Evolutionary conservation across 2,797 vertebrate species (phyloP).

Genomic region (Syngnathus acus): DNA sequence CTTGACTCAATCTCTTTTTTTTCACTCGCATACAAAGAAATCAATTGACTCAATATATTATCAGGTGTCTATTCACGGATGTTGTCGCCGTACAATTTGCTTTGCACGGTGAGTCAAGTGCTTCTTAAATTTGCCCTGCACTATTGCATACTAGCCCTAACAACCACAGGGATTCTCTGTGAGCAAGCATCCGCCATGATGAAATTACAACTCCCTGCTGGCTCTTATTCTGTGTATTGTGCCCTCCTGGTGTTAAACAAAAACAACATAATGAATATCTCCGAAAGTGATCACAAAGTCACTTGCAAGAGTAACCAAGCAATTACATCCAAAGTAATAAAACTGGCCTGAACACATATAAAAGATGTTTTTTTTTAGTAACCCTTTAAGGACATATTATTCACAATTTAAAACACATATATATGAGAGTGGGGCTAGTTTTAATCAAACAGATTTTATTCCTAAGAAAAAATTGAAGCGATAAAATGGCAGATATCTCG

Average conservation of each 20-base stretch:
- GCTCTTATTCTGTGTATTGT: slow-evolving; percentile 1
- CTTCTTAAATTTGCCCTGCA: neutral
- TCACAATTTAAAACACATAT: neutral
- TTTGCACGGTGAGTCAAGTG: neutral
- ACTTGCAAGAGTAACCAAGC: neutral
- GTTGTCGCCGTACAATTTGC: neutral
- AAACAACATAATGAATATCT: slow-evolving; percentile 9
- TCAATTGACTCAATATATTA: neutral
- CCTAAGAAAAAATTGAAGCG: neutral
- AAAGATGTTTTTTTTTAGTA: neutral
- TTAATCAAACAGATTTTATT: neutral
- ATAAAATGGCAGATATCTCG: neutral
- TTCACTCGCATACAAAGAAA: neutral
- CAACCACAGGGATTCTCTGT: neutral
- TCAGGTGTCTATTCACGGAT: neutral
- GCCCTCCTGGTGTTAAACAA: neutral
- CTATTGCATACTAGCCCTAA: neutral
- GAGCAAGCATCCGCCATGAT: neutral
- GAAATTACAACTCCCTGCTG: slow-evolving; percentile 1
- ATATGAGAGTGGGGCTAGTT: neutral
- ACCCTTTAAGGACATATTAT: neutral
- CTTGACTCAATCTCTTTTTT: neutral
- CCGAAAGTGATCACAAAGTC: slow-evolving; percentile 10
- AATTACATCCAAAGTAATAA: neutral
- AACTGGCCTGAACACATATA: neutral